These are phyloP conservation scores for Oscheius onirici DNA, from an alignment of 2,888 invertebrate species.

Conservation along the genomic window DNA sequence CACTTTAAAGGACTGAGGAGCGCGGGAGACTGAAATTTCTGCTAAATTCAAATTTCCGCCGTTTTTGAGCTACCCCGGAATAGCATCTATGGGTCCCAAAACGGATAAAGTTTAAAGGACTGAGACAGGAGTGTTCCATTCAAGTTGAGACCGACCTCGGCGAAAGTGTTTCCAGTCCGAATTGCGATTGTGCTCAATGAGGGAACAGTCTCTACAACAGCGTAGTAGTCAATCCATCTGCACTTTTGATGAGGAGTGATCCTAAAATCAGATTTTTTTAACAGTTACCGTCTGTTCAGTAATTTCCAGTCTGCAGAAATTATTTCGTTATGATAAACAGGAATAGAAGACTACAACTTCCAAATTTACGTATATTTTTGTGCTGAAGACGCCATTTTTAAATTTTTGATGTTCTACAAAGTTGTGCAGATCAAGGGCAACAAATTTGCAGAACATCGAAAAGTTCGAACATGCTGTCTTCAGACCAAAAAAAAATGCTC, in stretches of 20 bases:
- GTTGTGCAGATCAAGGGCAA: no score
- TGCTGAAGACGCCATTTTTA: neutral
- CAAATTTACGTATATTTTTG: neutral
- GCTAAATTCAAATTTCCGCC: no score
- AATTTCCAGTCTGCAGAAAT: neutral
- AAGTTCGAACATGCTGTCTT: no score
- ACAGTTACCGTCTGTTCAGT: neutral
- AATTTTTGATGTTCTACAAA: neutral
- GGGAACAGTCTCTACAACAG: slow-evolving; percentile 39
- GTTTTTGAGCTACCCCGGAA: no score
- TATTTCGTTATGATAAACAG: no score
- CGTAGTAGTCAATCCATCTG: slow-evolving; percentile 41
- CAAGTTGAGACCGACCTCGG: neutral
- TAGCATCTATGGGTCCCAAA: no score
- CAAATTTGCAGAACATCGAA: no score
- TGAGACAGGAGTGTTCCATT: neutral
- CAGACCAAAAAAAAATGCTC: no score
- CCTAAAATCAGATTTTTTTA: slow-evolving; percentile 25
- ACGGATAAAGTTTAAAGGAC: no score
- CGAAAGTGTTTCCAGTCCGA: neutral
- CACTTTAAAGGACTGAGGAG: no score
- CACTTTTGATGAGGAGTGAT: slow-evolving; percentile 50
- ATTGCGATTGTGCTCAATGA: neutral
- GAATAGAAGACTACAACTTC: no score
- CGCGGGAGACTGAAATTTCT: no score